Conservation (phyloP, 2,113 vertebrate genomes). For the Motacilla alba region DNA sequence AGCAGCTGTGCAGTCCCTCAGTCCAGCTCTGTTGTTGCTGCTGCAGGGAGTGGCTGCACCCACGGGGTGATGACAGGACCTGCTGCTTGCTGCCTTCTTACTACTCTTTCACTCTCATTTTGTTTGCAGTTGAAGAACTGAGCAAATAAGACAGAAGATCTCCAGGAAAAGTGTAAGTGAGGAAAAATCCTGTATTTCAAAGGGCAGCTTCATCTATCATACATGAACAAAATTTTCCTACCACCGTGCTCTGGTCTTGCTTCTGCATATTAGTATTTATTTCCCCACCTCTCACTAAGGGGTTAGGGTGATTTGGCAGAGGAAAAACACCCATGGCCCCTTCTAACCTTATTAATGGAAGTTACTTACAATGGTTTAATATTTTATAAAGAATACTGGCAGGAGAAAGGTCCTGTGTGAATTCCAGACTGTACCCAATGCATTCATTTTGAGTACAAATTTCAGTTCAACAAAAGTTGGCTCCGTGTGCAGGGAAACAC, state of each 20-base stretch:
- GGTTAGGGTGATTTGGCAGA: background rate
- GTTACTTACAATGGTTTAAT: background rate
- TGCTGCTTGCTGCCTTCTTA: background rate
- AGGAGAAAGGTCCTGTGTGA: background rate
- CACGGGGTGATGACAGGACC: background rate
- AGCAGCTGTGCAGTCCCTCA: background rate
- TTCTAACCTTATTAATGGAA: background rate
- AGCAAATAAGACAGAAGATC: background rate
- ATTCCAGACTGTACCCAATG: background rate
- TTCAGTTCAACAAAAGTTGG: background rate
- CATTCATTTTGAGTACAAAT: background rate
- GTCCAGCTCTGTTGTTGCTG: background rate
- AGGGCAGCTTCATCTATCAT: background rate
- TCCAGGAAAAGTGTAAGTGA: background rate
- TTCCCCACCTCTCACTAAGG: background rate
- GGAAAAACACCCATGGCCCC: background rate
- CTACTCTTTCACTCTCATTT: background rate
- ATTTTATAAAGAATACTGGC: background rate
- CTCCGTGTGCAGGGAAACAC: background rate
- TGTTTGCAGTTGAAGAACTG: slow-evolving; percentile 23
- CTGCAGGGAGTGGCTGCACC: background rate
- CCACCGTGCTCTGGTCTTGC: background rate
- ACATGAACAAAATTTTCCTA: background rate
- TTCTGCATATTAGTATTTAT: background rate
- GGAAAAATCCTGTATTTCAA: background rate